These are phyloP conservation scores for Procavia capensis DNA, from an alignment of 2,113 vertebrate species.

Conservation along the genomic window DNA sequence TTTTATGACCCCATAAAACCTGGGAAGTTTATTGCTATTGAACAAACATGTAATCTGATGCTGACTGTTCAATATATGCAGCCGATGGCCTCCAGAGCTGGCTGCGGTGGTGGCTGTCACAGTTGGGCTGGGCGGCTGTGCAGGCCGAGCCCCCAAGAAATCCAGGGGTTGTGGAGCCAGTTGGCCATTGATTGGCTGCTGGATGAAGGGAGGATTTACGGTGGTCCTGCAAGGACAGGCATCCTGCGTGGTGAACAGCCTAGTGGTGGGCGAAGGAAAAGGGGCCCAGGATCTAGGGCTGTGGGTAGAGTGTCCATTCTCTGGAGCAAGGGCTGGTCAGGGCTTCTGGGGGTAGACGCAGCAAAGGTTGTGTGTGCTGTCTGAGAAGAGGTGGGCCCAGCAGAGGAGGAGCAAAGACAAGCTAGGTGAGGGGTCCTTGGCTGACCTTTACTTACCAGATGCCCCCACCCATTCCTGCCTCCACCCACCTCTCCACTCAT, in stretches of 20 bases:
- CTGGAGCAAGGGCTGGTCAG: neutral
- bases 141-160: neutral
- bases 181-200: conserved; percentile 8
- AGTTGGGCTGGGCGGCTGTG: fast-evolving
- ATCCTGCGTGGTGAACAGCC: conserved; percentile 7
- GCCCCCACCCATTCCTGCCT: fast-evolving
- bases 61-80: conserved; percentile 81
- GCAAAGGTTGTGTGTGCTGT: neutral
- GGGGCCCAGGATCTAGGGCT: neutral
- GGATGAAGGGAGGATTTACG: conserved; percentile 35
- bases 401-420: neutral
- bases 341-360: neutral
- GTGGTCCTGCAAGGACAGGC: neutral
- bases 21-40: conserved; percentile 87
- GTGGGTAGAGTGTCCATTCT: neutral
- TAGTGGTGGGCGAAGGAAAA: neutral
- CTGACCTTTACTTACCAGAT: neutral
- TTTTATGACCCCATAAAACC: conserved; percentile 89
- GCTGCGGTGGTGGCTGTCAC: neutral
- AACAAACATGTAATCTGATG: conserved; percentile 86
- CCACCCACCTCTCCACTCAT: neutral
- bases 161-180: conserved; percentile 1
- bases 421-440: neutral
- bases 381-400: no score
- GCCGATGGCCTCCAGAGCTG: conserved; percentile 43